A percentile compares a stretch with the other conserved stretches of the same genome.
phyloP scores from a whole-genome alignment of 2,888 invertebrate genomes.

The Epistrophe grossulariae region DNA sequence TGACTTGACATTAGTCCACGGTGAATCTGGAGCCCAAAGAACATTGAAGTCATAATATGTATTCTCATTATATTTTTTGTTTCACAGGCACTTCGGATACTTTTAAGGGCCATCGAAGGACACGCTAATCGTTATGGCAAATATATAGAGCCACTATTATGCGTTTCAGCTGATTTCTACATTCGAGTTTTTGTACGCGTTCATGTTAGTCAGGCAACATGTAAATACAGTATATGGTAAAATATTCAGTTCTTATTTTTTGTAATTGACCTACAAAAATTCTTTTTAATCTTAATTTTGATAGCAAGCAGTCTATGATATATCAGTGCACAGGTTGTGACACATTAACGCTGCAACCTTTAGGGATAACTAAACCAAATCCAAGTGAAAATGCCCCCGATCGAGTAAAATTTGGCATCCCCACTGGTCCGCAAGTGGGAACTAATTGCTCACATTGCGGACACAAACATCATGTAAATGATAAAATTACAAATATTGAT shows the following conservation, averaged over 20 bases:
- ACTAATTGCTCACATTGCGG: slow-evolving; percentile 90
- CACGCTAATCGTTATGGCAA: slow-evolving; percentile 97
- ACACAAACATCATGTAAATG: slow-evolving; percentile 89
- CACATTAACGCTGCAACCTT: slow-evolving; percentile 89
- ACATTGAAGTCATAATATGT: too few species aligned
- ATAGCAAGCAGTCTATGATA: slow-evolving; percentile 93
- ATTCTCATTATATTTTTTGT: not conserved
- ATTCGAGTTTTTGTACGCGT: slow-evolving; percentile 96
- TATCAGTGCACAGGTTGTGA: slow-evolving; percentile 97
- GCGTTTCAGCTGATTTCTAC: slow-evolving; percentile 98
- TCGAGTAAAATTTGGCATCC: slow-evolving; percentile 87
- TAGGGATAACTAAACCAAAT: slow-evolving; percentile 88
- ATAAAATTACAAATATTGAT: not conserved
- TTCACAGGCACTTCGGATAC: slow-evolving; percentile 93
- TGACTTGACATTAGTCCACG: too few species aligned
- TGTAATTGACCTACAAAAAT: not conserved
- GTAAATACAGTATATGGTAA: slow-evolving; percentile 93
- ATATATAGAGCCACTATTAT: slow-evolving; percentile 95
- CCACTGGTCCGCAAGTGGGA: slow-evolving; percentile 88
- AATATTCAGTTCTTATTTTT: not conserved
- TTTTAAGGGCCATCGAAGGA: slow-evolving; percentile 94
- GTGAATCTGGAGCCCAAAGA: too few species aligned
- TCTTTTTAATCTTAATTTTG: slow-evolving; percentile 35
- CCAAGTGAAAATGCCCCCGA: slow-evolving; percentile 86
- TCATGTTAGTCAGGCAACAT: slow-evolving; percentile 90